phyloP scores from a whole-genome alignment of 2,113 vertebrate species.

The Nerophis ophidion region DNA sequence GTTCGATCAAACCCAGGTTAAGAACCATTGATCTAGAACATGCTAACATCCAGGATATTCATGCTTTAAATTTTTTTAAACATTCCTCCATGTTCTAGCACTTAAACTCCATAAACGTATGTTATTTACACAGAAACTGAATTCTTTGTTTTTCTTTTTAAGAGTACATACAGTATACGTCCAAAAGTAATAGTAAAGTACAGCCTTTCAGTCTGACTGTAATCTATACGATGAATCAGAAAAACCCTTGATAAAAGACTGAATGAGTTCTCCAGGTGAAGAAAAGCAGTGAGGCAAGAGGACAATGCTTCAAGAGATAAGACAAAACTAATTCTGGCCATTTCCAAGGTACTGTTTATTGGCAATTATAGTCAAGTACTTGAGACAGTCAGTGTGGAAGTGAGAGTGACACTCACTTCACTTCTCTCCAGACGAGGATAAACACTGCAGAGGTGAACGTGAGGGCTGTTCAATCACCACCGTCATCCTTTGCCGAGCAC shows the following conservation, averaged over 20 bases:
- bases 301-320: slow-evolving; percentile 29
- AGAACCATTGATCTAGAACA: too few species aligned
- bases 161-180: slow-evolving; percentile 5
- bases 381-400: slow-evolving; percentile 35
- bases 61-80: not conserved
- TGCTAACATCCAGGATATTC: too few species aligned
- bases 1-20: too few species aligned
- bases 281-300: slow-evolving; percentile 23
- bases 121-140: not conserved
- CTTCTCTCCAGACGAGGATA: slow-evolving; percentile 26
- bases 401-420: slow-evolving; percentile 40
- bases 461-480: slow-evolving; percentile 26
- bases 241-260: slow-evolving; percentile 24
- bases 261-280: slow-evolving; percentile 29
- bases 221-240: slow-evolving; percentile 31
- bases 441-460: slow-evolving; percentile 27
- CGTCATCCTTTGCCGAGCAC: not conserved
- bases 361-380: slow-evolving; percentile 62
- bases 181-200: slow-evolving; percentile 4
- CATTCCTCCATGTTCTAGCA: not conserved
- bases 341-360: slow-evolving; percentile 56
- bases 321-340: slow-evolving; percentile 42
- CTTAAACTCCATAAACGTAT: not conserved
- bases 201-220: slow-evolving; percentile 7
- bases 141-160: not conserved